phyloP scores from a whole-genome alignment of 2,797 vertebrate genomes.

The Ctenopoma multispine region DNA sequence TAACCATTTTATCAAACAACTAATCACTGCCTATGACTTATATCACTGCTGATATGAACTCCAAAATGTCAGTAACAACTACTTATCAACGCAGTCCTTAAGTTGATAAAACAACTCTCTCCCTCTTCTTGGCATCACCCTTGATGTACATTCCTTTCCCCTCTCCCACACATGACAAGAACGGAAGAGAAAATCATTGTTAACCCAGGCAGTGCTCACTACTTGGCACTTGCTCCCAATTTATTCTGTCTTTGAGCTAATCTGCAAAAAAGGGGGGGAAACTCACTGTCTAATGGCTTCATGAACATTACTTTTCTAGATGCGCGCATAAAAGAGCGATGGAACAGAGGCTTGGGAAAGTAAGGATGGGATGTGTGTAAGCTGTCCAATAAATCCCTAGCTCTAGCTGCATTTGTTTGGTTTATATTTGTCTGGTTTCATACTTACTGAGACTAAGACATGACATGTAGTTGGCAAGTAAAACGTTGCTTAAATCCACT shows the following conservation, averaged over 20 bases:
- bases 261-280: conserved; percentile 34
- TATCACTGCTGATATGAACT: conserved; percentile 22
- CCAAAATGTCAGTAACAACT: conserved; percentile 17
- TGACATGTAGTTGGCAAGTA: conserved; percentile 59
- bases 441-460: conserved; percentile 50
- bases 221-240: conserved; percentile 69
- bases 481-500: conserved; percentile 60
- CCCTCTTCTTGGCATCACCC: conserved; percentile 46
- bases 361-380: conserved; percentile 52
- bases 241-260: conserved; percentile 65
- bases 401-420: conserved; percentile 56
- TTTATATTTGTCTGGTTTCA: conserved; percentile 67
- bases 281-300: conserved; percentile 58
- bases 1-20: conserved; percentile 1
- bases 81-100: conserved; percentile 7
- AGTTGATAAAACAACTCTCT: conserved; percentile 48
- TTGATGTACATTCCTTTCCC: conserved; percentile 26
- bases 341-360: conserved; percentile 32
- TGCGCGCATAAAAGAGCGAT: conserved; percentile 15
- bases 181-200: conserved; percentile 41
- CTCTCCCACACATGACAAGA: conserved; percentile 31
- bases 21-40: not conserved
- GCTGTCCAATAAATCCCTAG: conserved; percentile 58
- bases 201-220: conserved; percentile 47
- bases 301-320: conserved; percentile 44